Evolutionary conservation across 2,888 invertebrate species (phyloP), one percentile per base, ranked within the genome.

Genomic region (Drosophila paucipuncta): DNA sequence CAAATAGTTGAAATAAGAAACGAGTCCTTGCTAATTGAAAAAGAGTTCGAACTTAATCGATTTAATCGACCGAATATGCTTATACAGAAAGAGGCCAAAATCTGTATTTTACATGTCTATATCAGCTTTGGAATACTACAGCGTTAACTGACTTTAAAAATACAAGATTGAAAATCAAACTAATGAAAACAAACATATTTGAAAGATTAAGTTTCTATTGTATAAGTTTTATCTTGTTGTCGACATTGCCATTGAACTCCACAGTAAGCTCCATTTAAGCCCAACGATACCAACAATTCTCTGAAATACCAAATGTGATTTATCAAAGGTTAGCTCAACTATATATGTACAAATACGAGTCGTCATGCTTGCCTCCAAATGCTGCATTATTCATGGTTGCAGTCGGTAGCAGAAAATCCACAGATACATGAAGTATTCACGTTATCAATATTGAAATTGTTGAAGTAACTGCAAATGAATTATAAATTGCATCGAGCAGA

Each of bases 401-500:
- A 64, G 66, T 71, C 68, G 37, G 63, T 57, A 53, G 61, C 65
- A 71, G 59, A 70, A 72, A 73, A 59, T 55, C 63, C 65, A 67
- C 66, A 60, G 65, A 55, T 60, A 66, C 49, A 88, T 87, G 76
- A 89, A 87, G 89, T 75, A 87, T 91, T 77, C 90, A 90, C 57
- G 69, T 78, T 76, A 80, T 75, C 75, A 57, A 69, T 76, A 79
- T 75, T 73, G 59, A 69, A 78, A 76, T 83, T 74, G 78, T 65
- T 53, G 59, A 83, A 73, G 68, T 66, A 78, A 76, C 68, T 75
- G 68, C 69, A 74, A 88, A 82, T 87, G 88, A 89, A 91, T 87
- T 89, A 82, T 85, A 77, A 87, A 87, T 83, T 62, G 60, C 54
- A 66, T 52, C 57, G 50, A 68, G 25, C 13, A 35, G 35, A 35